Evolutionary conservation across 2,888 invertebrate genomes (phyloP).

Genomic region (Eupithecia pulchellata): DNA sequence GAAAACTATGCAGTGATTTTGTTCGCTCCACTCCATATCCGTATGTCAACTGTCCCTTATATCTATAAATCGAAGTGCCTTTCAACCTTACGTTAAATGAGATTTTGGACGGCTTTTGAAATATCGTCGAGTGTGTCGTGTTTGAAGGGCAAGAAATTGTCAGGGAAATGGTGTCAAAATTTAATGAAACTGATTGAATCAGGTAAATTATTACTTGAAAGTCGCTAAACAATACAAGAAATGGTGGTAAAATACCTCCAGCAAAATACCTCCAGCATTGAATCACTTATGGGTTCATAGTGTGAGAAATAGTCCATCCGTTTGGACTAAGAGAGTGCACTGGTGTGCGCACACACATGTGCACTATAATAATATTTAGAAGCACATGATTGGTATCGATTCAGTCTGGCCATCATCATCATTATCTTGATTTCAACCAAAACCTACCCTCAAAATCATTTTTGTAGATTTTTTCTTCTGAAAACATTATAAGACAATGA

Average conservation of each 20-base stretch:
- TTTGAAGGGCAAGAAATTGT: neutral
- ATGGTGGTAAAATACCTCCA: neutral
- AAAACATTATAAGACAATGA: too few relatives aligned
- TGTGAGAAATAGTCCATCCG: too few relatives aligned
- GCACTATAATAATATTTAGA: too few relatives aligned
- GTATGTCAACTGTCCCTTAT: conserved; percentile 33
- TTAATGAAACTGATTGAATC: neutral
- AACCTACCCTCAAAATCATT: too few relatives aligned
- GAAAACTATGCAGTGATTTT: neutral
- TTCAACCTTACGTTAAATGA: conserved; percentile 51
- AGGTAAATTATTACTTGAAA: neutral
- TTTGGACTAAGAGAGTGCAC: too few relatives aligned
- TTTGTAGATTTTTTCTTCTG: too few relatives aligned
- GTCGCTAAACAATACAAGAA: neutral
- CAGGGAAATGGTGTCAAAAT: conserved; percentile 7
- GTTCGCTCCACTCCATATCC: neutral
- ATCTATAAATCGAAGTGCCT: conserved; percentile 49
- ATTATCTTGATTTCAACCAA: too few relatives aligned
- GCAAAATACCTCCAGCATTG: too few relatives aligned
- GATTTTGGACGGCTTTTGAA: conserved; percentile 51
- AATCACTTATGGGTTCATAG: too few relatives aligned
- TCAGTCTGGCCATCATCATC: too few relatives aligned
- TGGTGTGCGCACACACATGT: too few relatives aligned
- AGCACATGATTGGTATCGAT: too few relatives aligned
- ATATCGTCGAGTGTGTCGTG: conserved; percentile 46